Evolutionary conservation across 2,888 invertebrate genomes (phyloP).

Genomic region (Phasia obesa): DNA sequence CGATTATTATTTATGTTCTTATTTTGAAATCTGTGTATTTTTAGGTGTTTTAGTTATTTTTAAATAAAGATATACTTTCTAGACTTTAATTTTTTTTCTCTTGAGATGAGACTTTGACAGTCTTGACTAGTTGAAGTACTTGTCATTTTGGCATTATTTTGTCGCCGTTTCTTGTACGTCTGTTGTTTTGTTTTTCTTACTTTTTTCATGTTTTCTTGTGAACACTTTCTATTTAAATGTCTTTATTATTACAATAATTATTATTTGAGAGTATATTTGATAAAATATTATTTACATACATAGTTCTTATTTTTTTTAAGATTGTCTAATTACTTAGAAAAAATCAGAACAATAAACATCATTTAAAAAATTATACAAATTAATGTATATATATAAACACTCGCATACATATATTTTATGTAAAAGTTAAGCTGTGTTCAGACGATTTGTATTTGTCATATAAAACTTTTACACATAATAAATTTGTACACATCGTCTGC

Average conservation of each 20-base stretch:
- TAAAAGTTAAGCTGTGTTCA: too few species aligned
- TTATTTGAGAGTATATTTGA: background rate
- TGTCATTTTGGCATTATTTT: constrained; percentile 68
- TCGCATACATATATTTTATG: too few species aligned
- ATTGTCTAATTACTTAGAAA: too few species aligned
- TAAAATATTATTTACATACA: too few species aligned
- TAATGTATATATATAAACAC: too few species aligned
- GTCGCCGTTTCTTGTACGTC: constrained; percentile 51
- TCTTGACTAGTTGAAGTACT: constrained; percentile 69
- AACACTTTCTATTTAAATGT: constrained; percentile 43
- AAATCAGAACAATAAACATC: too few species aligned
- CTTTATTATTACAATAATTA: constrained; percentile 54
- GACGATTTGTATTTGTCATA: too few species aligned
- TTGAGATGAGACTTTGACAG: constrained; percentile 65
- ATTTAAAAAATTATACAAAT: too few species aligned
- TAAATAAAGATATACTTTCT: constrained; percentile 63
- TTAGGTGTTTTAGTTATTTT: constrained; percentile 63
- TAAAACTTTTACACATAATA: too few species aligned
- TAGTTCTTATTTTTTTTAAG: too few species aligned
- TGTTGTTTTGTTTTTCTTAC: background rate
- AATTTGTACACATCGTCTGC: too few species aligned
- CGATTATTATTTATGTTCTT: background rate
- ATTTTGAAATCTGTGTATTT: background rate
- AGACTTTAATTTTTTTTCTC: constrained; percentile 45
- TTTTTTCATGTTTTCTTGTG: constrained; percentile 29